These are phyloP conservation scores for Eilema caniola DNA, from an alignment of 2,888 invertebrate species.

Conservation along the genomic window DNA sequence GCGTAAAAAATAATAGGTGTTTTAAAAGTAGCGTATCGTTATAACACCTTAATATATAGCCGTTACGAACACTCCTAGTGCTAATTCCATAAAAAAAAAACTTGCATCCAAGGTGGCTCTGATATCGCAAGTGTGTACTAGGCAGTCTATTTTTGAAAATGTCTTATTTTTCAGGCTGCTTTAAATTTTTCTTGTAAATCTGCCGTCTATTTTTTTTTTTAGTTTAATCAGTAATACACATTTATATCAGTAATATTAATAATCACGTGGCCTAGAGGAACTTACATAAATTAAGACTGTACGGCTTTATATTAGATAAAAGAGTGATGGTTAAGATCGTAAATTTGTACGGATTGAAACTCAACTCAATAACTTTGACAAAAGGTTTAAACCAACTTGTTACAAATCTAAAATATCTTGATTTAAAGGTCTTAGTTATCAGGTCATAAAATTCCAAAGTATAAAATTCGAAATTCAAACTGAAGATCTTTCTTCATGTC, in stretches of 20 bases:
- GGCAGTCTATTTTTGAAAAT: not conserved
- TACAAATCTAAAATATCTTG: no score
- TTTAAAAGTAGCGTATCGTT: no score
- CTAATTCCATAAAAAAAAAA: not conserved
- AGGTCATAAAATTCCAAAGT: no score
- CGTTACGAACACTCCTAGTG: no score
- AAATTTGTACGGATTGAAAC: not conserved
- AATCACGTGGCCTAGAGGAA: slow-evolving; percentile 5
- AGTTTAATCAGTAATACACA: not conserved
- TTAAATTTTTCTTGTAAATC: not conserved
- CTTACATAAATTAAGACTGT: not conserved
- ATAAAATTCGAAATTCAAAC: not conserved
- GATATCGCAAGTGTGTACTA: not conserved
- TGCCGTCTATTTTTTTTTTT: not conserved
- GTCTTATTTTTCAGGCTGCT: no score
- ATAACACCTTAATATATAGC: no score
- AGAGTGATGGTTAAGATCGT: not conserved
- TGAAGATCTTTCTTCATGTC: not conserved
- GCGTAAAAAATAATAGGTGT: no score
- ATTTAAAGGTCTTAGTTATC: no score
- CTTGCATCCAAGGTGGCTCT: not conserved
- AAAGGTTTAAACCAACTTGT: not conserved
- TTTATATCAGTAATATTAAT: not conserved
- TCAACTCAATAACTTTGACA: not conserved
- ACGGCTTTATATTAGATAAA: not conserved